Evolutionary conservation across 2,888 invertebrate genomes (phyloP), one percentile per base, ranked within the genome.

Genomic region (Endomychus coccineus): DNA sequence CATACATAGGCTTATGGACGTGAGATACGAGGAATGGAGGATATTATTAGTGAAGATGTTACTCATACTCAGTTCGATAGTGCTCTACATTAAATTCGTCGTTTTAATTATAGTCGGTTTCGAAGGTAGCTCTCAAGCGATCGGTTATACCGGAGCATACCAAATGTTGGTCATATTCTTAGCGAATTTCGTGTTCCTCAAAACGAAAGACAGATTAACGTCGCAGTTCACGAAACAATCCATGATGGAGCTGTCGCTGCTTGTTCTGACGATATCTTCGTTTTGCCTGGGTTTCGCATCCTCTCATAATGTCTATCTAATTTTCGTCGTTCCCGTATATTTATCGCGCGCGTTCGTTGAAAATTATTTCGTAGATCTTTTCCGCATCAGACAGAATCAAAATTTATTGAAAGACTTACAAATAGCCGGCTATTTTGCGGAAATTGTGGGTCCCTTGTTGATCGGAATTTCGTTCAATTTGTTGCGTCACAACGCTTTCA

Each of bases 41-140:
- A 21, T 31, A 4, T 27, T 37, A 6, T 16, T 31, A 1, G 17
- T 32, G 6, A 31, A 37, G 16, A 3, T 12, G 3, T 24, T 37
- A 13, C 21, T 37, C 5, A 9, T 25, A 1, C 24, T 23, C 2
- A 31, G 31, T 11, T 24, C 36, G 4, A 37, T 25, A 31, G 36
- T 37, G 3, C 31, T 37, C 19, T 37, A 19, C 12, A 37, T 37
- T 12, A 9, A 31, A 5, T 37, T 19, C 9, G 36, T 37, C 5
- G 36, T 37, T 10, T 15, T 37, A 15, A 24, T 37, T 9, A 37
- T 37, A 3, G 27, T 37, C 7, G 32, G 19, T 3, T 37, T 37
- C 10, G 19, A 29, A 16, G 36, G 31, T 9, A 37, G 24, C 11
- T 30, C 31, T 12, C 23, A 30, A 12, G 7, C 23, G 3, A 27